Conservation (phyloP, 2,888 invertebrate species). For the Pseudococcus viburni region DNA sequence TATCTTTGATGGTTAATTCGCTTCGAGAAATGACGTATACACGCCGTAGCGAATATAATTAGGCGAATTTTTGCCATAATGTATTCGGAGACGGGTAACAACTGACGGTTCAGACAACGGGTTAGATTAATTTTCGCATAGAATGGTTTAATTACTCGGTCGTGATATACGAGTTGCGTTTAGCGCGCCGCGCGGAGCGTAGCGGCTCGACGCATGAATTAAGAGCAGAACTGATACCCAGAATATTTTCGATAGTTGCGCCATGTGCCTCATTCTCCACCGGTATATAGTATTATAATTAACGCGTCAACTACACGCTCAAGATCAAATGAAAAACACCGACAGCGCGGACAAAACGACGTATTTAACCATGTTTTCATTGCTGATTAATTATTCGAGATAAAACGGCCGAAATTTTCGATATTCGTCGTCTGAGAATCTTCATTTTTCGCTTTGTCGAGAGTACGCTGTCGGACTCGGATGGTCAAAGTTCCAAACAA, state of each 20-base stretch:
- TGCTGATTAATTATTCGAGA: slow-evolving; percentile 27
- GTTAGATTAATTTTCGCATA: slow-evolving; percentile 15
- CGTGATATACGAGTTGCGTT: slow-evolving; percentile 22
- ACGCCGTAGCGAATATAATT: background rate
- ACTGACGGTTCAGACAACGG: slow-evolving; percentile 3
- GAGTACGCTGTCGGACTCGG: background rate
- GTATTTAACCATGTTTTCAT: background rate
- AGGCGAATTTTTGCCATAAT: slow-evolving; percentile 17
- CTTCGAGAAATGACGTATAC: background rate
- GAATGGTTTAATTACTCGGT: slow-evolving; percentile 27
- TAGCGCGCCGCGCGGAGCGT: background rate
- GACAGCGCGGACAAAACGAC: slow-evolving; percentile 22
- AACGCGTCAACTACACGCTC: slow-evolving; percentile 21
- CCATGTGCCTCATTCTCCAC: background rate
- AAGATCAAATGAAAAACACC: slow-evolving; percentile 35
- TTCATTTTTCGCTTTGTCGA: background rate
- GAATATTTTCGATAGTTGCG: slow-evolving; percentile 18
- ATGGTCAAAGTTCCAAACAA: background rate
- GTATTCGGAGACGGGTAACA: slow-evolving; percentile 10
- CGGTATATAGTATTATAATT: background rate
- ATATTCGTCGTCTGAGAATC: background rate
- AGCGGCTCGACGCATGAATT: background rate
- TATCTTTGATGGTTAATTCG: background rate
- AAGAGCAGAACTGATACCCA: slow-evolving; percentile 9
- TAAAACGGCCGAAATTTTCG: background rate